Evolutionary conservation across 2,888 invertebrate species (phyloP).

Genomic region (Synergus umbraculus): DNA sequence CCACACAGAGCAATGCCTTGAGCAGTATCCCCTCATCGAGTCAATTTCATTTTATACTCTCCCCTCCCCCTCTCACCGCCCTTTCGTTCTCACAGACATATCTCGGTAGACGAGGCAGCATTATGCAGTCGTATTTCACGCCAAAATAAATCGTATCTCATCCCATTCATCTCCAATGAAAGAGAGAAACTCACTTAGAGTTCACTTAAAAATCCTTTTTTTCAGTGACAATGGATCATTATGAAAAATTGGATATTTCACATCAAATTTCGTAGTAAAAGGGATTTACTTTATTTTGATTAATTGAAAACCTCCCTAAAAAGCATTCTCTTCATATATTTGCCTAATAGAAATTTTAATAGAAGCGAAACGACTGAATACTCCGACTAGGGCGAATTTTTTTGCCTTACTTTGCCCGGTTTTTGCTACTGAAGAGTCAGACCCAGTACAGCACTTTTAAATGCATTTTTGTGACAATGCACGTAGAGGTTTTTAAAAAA

Average conservation of each 20-base stretch:
- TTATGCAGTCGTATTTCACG: conserved; percentile 17
- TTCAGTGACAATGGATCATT: background rate
- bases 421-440: background rate
- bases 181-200: background rate
- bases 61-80: background rate
- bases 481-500: no score
- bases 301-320: background rate
- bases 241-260: background rate
- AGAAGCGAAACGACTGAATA: background rate
- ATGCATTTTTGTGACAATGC: no score
- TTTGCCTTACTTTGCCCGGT: background rate
- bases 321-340: background rate
- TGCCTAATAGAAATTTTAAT: background rate
- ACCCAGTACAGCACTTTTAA: no score
- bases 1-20: conserved; percentile 5
- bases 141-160: conserved; percentile 19
- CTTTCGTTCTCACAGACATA: conserved; percentile 1
- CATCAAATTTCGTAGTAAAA: background rate
- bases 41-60: conserved; percentile 20
- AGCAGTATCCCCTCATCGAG: conserved; percentile 11
- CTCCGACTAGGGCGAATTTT: background rate
- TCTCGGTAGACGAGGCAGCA: background rate
- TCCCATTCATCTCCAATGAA: conserved; percentile 1
- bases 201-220: conserved; percentile 6
- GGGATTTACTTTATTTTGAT: background rate